Percentiles rank a stretch among this genome's conserved stretches.
These are phyloP conservation scores for Borostomias antarcticus DNA, from an alignment of 2,797 vertebrate species.

Conservation along the genomic window DNA sequence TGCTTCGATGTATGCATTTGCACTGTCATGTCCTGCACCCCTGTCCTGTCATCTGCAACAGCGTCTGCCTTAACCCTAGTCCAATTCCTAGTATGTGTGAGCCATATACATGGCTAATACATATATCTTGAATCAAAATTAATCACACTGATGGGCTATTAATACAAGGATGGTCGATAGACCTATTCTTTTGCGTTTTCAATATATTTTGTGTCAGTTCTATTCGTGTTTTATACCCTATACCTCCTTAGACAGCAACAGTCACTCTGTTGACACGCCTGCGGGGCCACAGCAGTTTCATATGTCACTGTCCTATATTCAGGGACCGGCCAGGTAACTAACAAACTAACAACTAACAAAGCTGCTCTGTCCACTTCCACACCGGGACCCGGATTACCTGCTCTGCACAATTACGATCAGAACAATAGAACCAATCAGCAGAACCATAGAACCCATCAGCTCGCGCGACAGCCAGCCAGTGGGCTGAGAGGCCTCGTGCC, in stretches of 20 bases:
- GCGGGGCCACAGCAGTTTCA: slow-evolving; percentile 48
- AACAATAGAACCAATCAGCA: slow-evolving; percentile 41
- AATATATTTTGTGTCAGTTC: not conserved
- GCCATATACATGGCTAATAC: too few relatives aligned
- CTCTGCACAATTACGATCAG: slow-evolving; percentile 49
- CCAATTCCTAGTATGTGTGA: too few relatives aligned
- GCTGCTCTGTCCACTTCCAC: slow-evolving; percentile 46
- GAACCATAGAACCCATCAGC: slow-evolving; percentile 25
- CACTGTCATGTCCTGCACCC: too few relatives aligned
- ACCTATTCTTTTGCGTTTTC: not conserved
- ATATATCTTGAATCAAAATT: too few relatives aligned
- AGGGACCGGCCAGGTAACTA: slow-evolving; percentile 30
- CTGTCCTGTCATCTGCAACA: too few relatives aligned
- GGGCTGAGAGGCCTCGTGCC: slow-evolving; percentile 21
- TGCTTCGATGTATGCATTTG: too few relatives aligned
- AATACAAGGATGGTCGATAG: too few relatives aligned
- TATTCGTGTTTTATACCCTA: not conserved
- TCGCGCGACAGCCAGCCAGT: slow-evolving; percentile 34
- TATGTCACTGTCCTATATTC: slow-evolving; percentile 40
- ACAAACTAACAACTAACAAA: too few relatives aligned
- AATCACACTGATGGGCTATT: too few relatives aligned
- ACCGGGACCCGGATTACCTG: slow-evolving; percentile 38
- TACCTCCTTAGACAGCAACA: slow-evolving; percentile 39
- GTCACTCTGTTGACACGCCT: slow-evolving; percentile 43
- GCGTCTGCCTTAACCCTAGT: too few relatives aligned